These are phyloP conservation scores for Bungarus multicinctus DNA, from an alignment of 2,113 vertebrate genomes.

Conservation along the genomic window DNA sequence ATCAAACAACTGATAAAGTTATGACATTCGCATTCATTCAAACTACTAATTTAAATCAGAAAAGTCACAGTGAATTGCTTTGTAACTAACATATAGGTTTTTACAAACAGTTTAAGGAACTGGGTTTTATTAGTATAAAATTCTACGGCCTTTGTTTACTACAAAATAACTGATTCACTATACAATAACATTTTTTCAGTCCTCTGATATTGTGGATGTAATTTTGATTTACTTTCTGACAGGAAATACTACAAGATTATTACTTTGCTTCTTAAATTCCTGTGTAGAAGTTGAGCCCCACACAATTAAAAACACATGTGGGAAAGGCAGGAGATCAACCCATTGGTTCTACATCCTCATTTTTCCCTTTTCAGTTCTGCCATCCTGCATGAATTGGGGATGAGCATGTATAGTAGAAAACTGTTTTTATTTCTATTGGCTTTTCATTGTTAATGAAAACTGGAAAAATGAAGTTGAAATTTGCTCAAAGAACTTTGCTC, in stretches of 20 bases:
- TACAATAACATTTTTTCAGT: neutral
- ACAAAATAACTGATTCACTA: neutral
- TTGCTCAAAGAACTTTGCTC: neutral
- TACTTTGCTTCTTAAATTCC: neutral
- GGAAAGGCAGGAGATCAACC: neutral
- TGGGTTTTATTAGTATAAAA: neutral
- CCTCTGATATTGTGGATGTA: neutral
- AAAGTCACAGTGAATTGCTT: conserved; percentile 17
- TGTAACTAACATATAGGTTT: neutral
- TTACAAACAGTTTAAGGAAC: neutral
- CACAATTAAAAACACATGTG: neutral
- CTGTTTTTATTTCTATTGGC: neutral
- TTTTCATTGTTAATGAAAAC: neutral
- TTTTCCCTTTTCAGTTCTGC: neutral
- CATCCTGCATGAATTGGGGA: neutral
- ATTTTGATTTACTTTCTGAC: neutral
- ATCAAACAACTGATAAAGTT: neutral
- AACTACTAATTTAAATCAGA: conserved; percentile 17
- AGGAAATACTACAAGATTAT: neutral
- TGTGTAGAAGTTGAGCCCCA: neutral
- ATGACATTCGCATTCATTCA: neutral
- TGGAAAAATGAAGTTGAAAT: neutral
- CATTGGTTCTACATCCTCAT: neutral
- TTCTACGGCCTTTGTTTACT: neutral
- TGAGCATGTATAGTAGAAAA: neutral